Base-by-base conservation (phyloP, 2,888 invertebrate genomes). In the Nomada ruficornis region DNA sequence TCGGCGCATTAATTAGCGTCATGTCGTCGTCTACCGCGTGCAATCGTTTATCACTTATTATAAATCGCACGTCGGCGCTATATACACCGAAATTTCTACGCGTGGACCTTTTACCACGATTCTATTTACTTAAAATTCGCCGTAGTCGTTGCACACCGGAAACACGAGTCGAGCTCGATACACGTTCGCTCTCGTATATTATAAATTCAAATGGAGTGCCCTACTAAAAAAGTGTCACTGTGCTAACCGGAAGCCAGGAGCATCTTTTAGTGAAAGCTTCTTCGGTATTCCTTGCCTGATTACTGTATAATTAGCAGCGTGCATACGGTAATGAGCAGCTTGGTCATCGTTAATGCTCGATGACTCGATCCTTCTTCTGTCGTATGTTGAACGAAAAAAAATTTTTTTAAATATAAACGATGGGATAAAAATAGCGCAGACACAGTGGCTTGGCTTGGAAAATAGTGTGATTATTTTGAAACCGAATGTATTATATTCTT, bases 181-280 rank as follows among this genome's bases (percentile, higher is more conserved):
- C 62, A 42, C 50, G 50, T 15, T 73, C 55, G 20, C 50, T 72
- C 68, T 71, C 60, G 20, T 52, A 54, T 26, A 77, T 86, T 81
- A 77, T 68, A 67, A 73, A 84, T 79, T 86, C 77, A 71, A 84
- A 76, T 70, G 50, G 52, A 71, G 60, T 63, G 72, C 60, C 63
- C 70, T 52, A 67, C 54, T 71, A 63, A 79, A 73, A 68, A 79
- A 80, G 82, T 80, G 70, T 82, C 82, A 65, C 74, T 75, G 65
- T 64, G 84, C 67, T 71, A 29, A 80, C 85, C 82, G 85, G 75
- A 87, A 86, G 80, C 62, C 52, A 29, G n/a, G 70, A 67, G 76
- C 72, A 79, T 77, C 73, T 77, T 59, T 54, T 18, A 77, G 82
- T 82, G 87, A 86, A 87, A 86, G 79, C 76, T 65, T 64, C 68